phyloP scores from a whole-genome alignment of 2,888 invertebrate genomes.

The Cryptophagus acutangulus region DNA sequence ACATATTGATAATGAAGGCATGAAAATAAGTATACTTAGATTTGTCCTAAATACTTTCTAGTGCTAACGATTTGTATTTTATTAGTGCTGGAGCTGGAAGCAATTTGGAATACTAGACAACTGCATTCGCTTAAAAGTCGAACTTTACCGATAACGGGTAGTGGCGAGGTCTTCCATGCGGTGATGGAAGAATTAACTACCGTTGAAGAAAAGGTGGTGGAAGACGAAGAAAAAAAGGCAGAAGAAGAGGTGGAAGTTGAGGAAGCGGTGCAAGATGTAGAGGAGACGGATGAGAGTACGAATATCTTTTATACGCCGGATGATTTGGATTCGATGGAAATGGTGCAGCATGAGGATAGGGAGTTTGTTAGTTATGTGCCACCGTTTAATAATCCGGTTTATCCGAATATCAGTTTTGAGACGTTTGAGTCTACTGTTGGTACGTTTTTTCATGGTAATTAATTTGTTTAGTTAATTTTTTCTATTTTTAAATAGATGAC shows the following conservation, averaged over 20 bases:
- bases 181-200: too few relatives aligned
- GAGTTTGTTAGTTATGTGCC: conserved; percentile 44
- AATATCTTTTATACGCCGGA: conserved; percentile 45
- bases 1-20: conserved; percentile 65
- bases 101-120: conserved; percentile 41
- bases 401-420: conserved; percentile 45
- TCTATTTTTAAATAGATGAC: conserved; percentile 42
- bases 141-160: conserved; percentile 40
- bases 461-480: too few relatives aligned
- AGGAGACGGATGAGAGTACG: too few relatives aligned
- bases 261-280: too few relatives aligned
- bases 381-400: conserved; percentile 48
- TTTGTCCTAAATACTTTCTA: neutral
- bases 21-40: too few relatives aligned
- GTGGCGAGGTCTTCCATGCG: conserved; percentile 24
- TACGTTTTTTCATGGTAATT: too few relatives aligned
- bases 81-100: conserved; percentile 41
- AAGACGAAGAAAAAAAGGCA: conserved; percentile 15
- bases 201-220: conserved; percentile 11
- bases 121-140: too few relatives aligned
- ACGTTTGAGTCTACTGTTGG: conserved; percentile 39
- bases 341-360: conserved; percentile 26
- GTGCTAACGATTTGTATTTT: conserved; percentile 5
- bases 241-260: conserved; percentile 9
- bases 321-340: conserved; percentile 27